A percentile compares a stretch with the other conserved stretches of the same genome.
phyloP scores from a whole-genome alignment of 2,113 vertebrate genomes.

The Dromaius novaehollandiae region DNA sequence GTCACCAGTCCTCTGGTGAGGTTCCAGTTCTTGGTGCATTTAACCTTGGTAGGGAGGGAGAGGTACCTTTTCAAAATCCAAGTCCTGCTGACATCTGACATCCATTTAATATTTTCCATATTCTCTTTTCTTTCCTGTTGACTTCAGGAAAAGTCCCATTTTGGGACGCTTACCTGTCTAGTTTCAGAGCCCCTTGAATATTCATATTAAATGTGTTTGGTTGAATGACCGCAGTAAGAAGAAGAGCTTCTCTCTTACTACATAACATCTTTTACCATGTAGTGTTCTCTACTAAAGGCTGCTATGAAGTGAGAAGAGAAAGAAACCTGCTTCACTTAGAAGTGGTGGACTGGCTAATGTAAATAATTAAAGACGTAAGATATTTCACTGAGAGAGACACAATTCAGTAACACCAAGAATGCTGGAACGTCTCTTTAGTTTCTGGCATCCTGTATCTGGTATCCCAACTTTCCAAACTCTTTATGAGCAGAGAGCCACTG shows the following conservation, averaged over 20 bases:
- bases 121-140: background rate
- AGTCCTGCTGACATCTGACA: background rate
- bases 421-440: background rate
- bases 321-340: background rate
- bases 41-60: background rate
- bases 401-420: background rate
- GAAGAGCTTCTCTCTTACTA: background rate
- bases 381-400: background rate
- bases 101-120: background rate
- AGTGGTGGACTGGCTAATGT: background rate
- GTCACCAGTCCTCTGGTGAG: background rate
- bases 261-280: background rate
- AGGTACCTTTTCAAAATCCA: background rate
- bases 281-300: background rate
- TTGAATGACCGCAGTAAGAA: accelerated
- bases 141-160: background rate
- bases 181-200: background rate
- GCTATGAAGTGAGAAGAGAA: background rate
- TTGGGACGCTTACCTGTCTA: background rate
- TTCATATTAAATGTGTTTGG: background rate
- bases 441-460: background rate
- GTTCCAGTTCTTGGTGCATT: background rate
- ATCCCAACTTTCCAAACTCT: background rate
- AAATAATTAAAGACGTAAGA: background rate
- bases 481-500: accelerated